These are phyloP conservation scores for Herpetotheres cachinnans DNA, from an alignment of 2,113 vertebrate species.

Conservation along the genomic window DNA sequence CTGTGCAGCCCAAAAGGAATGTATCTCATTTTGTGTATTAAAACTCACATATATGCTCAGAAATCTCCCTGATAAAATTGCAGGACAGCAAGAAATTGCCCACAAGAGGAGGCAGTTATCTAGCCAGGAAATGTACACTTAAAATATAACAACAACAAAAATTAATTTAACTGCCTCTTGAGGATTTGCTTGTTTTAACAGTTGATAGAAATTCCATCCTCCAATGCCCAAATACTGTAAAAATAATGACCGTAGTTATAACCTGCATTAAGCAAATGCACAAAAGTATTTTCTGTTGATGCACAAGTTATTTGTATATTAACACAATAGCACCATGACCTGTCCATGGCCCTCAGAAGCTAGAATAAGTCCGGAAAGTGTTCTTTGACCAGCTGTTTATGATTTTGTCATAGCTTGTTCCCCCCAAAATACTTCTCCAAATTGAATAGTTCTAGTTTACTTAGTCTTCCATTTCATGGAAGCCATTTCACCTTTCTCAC, in stretches of 20 bases:
- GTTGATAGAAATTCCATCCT: not conserved
- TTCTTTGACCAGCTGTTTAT: not conserved
- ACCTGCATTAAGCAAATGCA: not conserved
- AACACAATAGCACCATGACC: not conserved
- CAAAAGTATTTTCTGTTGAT: not conserved
- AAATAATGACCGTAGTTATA: not conserved
- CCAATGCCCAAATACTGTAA: not conserved
- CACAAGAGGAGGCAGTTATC: not conserved
- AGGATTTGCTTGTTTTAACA: not conserved
- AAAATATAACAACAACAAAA: not conserved
- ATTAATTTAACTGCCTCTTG: not conserved
- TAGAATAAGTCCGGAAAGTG: not conserved
- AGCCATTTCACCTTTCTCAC: not conserved
- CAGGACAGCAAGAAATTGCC: not conserved
- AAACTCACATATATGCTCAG: not conserved
- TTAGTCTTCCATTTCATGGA: not conserved
- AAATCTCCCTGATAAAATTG: not conserved
- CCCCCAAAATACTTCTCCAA: not conserved
- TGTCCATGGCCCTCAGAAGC: not conserved
- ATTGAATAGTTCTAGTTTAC: not conserved
- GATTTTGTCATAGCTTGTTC: not conserved
- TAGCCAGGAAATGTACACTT: not conserved
- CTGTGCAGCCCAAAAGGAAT: not conserved
- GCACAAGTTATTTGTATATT: not conserved
- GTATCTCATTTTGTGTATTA: not conserved